Evolutionary conservation across 2,888 invertebrate species (phyloP).

Genomic region (Aphodius granarius): DNA sequence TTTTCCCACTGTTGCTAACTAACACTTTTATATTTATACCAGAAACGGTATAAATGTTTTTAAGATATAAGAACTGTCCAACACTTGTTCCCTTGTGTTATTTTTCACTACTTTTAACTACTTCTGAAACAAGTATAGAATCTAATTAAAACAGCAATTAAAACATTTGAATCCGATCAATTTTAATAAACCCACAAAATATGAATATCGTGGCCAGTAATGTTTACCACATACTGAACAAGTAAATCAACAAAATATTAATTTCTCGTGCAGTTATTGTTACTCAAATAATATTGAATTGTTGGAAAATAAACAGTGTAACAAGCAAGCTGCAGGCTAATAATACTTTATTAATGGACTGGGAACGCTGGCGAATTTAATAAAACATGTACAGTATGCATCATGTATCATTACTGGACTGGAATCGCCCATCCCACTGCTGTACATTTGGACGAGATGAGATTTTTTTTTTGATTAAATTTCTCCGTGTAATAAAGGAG

Average conservation of each 20-base stretch:
- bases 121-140: no score
- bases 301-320: background rate
- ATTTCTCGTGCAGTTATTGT: background rate
- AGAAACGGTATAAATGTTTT: no score
- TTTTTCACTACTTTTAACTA: no score
- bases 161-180: no score
- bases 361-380: background rate
- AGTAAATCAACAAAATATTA: background rate
- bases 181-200: no score
- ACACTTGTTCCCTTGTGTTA: no score
- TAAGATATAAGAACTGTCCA: no score
- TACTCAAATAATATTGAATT: background rate
- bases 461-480: background rate
- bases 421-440: background rate
- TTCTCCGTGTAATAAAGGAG: background rate
- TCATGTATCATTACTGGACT: background rate
- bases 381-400: background rate
- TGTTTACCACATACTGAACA: background rate
- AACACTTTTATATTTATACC: no score
- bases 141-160: no score
- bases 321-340: background rate
- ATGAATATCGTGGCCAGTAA: background rate
- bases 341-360: background rate
- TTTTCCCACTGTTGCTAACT: background rate
- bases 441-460: background rate